phyloP scores from a whole-genome alignment of 2,113 vertebrate species.

The Heterocephalus glaber region DNA sequence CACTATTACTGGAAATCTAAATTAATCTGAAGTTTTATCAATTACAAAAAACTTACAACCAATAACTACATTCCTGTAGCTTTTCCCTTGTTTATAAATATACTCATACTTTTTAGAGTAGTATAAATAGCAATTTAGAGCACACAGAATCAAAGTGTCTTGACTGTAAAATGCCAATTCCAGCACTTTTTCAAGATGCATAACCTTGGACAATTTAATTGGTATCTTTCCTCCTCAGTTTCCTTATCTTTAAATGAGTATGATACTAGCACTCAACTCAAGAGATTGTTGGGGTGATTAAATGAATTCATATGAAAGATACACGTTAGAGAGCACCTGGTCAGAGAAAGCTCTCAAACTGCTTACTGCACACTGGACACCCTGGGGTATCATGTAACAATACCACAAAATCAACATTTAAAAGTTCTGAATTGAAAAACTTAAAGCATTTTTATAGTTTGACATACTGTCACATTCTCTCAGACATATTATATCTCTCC shows the following conservation, averaged over 20 bases:
- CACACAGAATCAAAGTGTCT: background rate
- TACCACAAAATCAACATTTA: background rate
- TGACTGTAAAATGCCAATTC: background rate
- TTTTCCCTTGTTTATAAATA: background rate
- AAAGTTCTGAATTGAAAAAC: background rate
- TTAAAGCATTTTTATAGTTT: background rate
- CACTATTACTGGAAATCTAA: slow-evolving; percentile 34
- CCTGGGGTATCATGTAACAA: background rate
- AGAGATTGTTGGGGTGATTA: background rate
- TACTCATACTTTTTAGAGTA: background rate
- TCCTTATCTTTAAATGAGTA: background rate
- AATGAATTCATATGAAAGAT: background rate
- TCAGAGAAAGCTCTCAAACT: background rate
- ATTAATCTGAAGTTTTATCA: background rate
- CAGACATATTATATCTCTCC: background rate
- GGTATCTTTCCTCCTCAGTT: background rate
- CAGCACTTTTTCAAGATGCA: background rate
- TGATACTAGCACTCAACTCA: background rate
- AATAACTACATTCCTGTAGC: background rate
- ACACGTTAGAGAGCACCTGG: background rate
- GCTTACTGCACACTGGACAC: background rate
- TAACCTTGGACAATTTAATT: background rate
- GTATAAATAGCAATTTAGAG: background rate
- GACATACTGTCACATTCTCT: background rate
- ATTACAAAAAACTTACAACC: background rate